Evolutionary conservation across 1,140 invertebrate species (phyloP), one percentile per base, ranked within the genome.

Genomic region (Centruroides sculpturatus): DNA sequence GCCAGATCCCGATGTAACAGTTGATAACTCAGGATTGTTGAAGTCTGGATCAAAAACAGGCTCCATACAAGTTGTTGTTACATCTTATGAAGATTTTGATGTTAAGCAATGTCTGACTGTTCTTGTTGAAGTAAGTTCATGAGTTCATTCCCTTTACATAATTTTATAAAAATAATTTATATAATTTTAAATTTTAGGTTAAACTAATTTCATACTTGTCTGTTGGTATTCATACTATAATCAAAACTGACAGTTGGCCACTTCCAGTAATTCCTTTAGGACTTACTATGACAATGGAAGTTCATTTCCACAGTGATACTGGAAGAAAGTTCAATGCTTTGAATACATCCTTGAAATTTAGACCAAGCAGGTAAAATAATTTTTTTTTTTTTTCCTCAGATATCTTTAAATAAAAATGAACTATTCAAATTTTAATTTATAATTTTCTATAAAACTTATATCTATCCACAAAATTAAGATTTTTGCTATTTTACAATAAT

Each of bases 41-140:
- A 23, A 57, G 34, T 54, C 64, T 11, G 59, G 49, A 47, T 61
- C 65, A 8, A 66, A 64, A 55, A 72, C 78, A 23, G 84, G 84
- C 13, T 77, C 77, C 63, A 80, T 80, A 65, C 73, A 80, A 12
- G 70, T 86, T 63, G 75, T 80, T 61, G 72, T 85, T 35, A 80
- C 76, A 13, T 76, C 78, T 52, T 67, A 73, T 3, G 81, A 83
- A 66, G 75, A 78, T 46, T 81, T 80, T 71, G 80, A 79, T 34
- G 68, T 81, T 12, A 78, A 78, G 50, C 77, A 79, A 64, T 74
- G 72, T 5, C 50, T 77, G 4, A 71, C 74, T 23, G 64, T 77
- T 5, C 66, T 76, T 0, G 71, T 78, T 10, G 73, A 76, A 67
- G 75, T 76, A 67, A 66, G 55, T 6, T 34, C n/a, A n/a, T 56